These are phyloP conservation scores for Notodonta ziczac DNA, from an alignment of 2,888 invertebrate genomes.

Conservation along the genomic window DNA sequence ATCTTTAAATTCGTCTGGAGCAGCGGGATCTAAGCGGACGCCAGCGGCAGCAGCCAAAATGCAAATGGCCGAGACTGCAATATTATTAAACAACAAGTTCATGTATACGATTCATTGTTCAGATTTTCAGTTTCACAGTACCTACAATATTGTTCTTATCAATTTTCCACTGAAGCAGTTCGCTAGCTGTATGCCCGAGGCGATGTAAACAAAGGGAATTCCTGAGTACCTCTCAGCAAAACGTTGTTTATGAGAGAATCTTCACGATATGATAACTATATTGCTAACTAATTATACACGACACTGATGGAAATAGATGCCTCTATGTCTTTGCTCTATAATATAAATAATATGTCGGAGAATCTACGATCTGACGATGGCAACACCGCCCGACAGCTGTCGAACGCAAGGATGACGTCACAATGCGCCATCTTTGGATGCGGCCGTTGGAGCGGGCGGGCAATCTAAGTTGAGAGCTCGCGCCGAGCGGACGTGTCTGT, in stretches of 20 bases:
- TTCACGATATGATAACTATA: conserved; percentile 33
- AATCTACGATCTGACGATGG: no score
- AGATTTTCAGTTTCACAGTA: conserved; percentile 38
- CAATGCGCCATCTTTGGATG: no score
- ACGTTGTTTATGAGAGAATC: conserved; percentile 48
- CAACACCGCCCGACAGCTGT: no score
- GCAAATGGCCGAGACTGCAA: conserved; percentile 59
- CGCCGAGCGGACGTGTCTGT: no score
- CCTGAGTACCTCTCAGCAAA: conserved; percentile 33
- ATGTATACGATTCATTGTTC: conserved; percentile 50
- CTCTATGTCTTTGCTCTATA: no score
- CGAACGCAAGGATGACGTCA: no score
- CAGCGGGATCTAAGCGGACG: conserved; percentile 49
- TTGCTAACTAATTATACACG: no score
- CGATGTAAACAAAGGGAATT: conserved; percentile 36
- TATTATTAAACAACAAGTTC: conserved; percentile 48
- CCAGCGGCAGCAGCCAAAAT: conserved; percentile 69
- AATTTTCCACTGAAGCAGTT: conserved; percentile 36
- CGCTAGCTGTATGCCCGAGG: conserved; percentile 24
- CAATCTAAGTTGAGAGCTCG: no score
- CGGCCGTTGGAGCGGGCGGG: no score
- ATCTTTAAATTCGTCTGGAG: conserved; percentile 39
- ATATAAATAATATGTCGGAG: no score
- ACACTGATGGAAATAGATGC: no score
- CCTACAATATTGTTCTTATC: conserved; percentile 36